Evolutionary conservation across 92 coral and sea anemone genomes (phyloP).

Genomic region (Palythoa grandis): DNA sequence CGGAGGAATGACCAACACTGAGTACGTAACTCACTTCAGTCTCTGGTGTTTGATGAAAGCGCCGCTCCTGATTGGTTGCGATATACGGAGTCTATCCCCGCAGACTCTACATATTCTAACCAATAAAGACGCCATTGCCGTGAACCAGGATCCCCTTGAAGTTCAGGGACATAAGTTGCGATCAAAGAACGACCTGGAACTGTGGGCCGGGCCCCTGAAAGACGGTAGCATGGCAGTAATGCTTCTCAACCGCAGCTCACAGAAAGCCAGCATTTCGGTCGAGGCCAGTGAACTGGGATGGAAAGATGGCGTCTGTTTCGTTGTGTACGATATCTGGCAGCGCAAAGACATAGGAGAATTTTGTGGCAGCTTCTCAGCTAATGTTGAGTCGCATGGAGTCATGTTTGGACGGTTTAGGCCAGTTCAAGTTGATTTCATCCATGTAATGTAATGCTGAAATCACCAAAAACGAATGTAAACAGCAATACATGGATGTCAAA

Average conservation of each 20-base stretch:
- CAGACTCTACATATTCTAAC: slow-evolving; percentile 52
- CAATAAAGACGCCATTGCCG: slow-evolving; percentile 58
- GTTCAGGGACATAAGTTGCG: slow-evolving; percentile 62
- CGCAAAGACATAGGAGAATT: slow-evolving; percentile 36
- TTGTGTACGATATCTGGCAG: slow-evolving; percentile 56
- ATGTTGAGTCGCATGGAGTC: slow-evolving; percentile 58
- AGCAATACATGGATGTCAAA: too few species aligned
- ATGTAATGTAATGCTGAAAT: too few species aligned
- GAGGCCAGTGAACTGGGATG: slow-evolving; percentile 43
- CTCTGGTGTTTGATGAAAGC: slow-evolving; percentile 69
- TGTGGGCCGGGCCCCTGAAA: slow-evolving; percentile 62
- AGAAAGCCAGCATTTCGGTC: slow-evolving; percentile 16
- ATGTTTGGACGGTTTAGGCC: slow-evolving; percentile 52
- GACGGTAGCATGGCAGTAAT: slow-evolving; percentile 56
- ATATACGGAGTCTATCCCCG: slow-evolving; percentile 43
- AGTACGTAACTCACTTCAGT: slow-evolving; percentile 65
- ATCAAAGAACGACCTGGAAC: slow-evolving; percentile 45
- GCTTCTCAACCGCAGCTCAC: slow-evolving; percentile 54
- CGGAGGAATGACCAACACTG: slow-evolving; percentile 53
- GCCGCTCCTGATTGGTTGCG: slow-evolving; percentile 68
- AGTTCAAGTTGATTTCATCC: not conserved
- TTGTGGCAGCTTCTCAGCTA: slow-evolving; percentile 38
- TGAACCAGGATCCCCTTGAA: slow-evolving; percentile 62
- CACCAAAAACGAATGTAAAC: too few species aligned
- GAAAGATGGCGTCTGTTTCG: slow-evolving; percentile 25